phyloP scores from a whole-genome alignment of 2,797 vertebrate species.

The Chloroceryle amazona region DNA sequence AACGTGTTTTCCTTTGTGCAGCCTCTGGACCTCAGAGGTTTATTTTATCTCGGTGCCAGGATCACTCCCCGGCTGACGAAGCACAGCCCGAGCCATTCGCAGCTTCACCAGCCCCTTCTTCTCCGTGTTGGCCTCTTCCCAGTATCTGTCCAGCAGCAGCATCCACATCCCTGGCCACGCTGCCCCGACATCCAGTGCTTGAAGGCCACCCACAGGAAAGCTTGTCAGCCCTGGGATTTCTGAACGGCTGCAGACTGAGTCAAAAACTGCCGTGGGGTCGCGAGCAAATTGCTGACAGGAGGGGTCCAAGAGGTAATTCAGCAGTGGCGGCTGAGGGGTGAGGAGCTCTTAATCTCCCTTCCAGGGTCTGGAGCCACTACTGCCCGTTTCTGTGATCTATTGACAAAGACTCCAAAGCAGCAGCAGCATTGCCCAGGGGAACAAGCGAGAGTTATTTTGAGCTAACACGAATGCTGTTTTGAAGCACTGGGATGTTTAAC shows the following conservation, averaged over 20 bases:
- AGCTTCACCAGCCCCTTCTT: not conserved
- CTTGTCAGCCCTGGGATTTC: not conserved
- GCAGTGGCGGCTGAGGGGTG: not conserved
- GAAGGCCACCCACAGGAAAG: not conserved
- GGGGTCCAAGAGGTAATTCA: not conserved
- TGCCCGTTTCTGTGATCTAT: not conserved
- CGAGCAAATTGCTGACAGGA: not conserved
- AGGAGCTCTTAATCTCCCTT: not conserved
- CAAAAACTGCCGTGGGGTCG: not conserved
- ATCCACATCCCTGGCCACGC: rapidly evolving
- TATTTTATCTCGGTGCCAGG: not conserved
- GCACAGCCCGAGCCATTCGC: rapidly evolving
- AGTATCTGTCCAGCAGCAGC: not conserved
- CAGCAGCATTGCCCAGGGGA: not conserved
- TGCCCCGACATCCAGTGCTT: rapidly evolving
- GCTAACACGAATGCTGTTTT: not conserved
- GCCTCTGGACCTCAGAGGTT: not conserved
- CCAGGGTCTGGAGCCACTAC: not conserved
- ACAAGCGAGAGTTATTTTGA: rapidly evolving
- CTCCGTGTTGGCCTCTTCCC: rapidly evolving
- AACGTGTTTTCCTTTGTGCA: not conserved
- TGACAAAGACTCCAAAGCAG: not conserved
- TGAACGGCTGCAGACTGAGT: rapidly evolving
- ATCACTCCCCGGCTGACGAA: not conserved
- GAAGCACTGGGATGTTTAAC: slow-evolving; percentile 42